A percentile compares a stretch with the other conserved stretches of the same genome.
phyloP scores from a whole-genome alignment of 2,113 vertebrate genomes.

The Labeo catla region DNA sequence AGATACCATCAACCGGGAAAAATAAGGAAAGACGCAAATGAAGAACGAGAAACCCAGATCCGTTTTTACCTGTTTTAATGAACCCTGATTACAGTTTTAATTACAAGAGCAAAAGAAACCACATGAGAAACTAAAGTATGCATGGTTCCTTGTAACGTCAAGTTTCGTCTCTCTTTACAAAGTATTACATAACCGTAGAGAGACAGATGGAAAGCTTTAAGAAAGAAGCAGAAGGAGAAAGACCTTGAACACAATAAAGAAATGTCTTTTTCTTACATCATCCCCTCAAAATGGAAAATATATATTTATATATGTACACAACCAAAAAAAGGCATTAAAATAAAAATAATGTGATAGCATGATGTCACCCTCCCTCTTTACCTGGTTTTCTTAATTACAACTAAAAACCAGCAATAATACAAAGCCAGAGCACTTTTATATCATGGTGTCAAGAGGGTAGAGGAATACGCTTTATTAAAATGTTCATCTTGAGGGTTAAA shows the following conservation, averaged over 20 bases:
- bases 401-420: slow-evolving; percentile 53
- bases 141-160: slow-evolving; percentile 61
- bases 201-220: slow-evolving; percentile 40
- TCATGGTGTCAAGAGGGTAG: slow-evolving; percentile 17
- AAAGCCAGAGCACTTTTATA: slow-evolving; percentile 39
- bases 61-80: slow-evolving; percentile 73
- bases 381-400: slow-evolving; percentile 55
- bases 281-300: slow-evolving; percentile 67
- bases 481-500: slow-evolving; percentile 44
- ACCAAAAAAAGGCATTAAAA: slow-evolving; percentile 53
- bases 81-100: slow-evolving; percentile 84
- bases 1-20: neutral
- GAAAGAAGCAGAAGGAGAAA: slow-evolving; percentile 40
- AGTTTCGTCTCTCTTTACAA: slow-evolving; percentile 49
- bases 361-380: slow-evolving; percentile 57
- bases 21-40: neutral
- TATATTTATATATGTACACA: slow-evolving; percentile 64
- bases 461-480: slow-evolving; percentile 31
- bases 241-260: slow-evolving; percentile 61
- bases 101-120: slow-evolving; percentile 77
- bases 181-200: slow-evolving; percentile 59
- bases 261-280: slow-evolving; percentile 69
- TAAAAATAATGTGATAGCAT: slow-evolving; percentile 58
- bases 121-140: slow-evolving; percentile 70
- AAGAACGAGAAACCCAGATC: slow-evolving; percentile 32